Evolutionary conservation across 1,140 invertebrate genomes (phyloP), one percentile per base, ranked within the genome.

Genomic region (Colletes gigas): DNA sequence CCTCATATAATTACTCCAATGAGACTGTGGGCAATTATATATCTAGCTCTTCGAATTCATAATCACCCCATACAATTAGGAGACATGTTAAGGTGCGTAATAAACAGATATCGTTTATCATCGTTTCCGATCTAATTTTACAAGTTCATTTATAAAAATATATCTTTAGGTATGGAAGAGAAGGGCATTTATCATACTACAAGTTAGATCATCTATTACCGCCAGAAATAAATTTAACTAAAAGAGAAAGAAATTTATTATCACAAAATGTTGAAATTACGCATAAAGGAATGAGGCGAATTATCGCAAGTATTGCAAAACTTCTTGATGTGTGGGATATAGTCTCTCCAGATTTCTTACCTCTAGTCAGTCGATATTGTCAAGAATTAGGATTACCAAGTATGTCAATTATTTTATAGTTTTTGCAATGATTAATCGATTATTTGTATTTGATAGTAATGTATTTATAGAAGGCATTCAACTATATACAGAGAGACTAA

Each of bases 131-230:
- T 66, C 55, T 14, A 54, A 55, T 15, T n/a, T 4, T 30, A 21
- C 55, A 39, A 70, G 76, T 84, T 74, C 69, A 60, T 82, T 57
- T 50, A 21, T 69, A 9, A 59, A 57, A 62, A 1, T 10, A 50
- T 50, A 3, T 30, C 84, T 81, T 77, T 79, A 94, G 93, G 57
- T 93, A 94, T 84, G 93, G 94, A 10, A 91, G 93, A 83, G 95
- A 96, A 90, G 95, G 95, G 15, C 94, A 95, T 86, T 84, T 96
- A 39, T 94, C 94, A 62, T 95, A 92, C 57, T 93, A 94, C 4
- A 91, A 90, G 88, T 90, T 95, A 66, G 90, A 94, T 30, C 93
- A 93, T 81, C 94, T 96, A 66, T 90, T 96, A 78, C 95, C 95
- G 5, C 90, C 94, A 72, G 93, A 94, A 84, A 88, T 94, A 62